phyloP scores from a whole-genome alignment of 2,888 invertebrate species.

The Seira ritae region DNA sequence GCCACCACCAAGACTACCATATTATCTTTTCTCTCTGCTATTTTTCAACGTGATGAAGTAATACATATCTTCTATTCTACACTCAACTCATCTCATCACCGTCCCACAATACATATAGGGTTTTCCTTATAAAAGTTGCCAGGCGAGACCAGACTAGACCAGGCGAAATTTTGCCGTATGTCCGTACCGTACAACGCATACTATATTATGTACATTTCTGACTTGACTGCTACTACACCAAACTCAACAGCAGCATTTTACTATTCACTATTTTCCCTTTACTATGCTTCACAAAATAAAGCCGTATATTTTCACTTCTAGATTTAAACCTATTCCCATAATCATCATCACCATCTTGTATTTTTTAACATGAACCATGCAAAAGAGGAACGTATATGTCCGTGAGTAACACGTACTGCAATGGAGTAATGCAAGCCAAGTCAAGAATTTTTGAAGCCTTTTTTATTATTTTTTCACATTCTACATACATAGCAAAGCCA shows the following conservation, averaged over 20 bases:
- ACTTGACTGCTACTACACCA: conserved; percentile 27
- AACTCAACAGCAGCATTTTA: neutral
- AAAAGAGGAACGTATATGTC: neutral
- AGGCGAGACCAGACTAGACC: neutral
- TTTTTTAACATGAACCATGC: neutral
- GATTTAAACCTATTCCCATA: neutral
- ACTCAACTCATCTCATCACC: conserved; percentile 15
- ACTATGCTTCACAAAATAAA: no score
- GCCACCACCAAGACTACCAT: conserved; percentile 28
- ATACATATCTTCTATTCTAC: conserved; percentile 33
- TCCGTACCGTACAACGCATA: neutral
- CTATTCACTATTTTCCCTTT: neutral
- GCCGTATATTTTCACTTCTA: neutral
- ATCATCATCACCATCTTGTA: neutral
- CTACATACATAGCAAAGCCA: neutral
- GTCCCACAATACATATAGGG: neutral
- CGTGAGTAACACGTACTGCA: neutral
- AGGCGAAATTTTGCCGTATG: conserved; percentile 1
- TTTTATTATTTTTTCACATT: neutral
- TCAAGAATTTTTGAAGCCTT: conserved; percentile 23
- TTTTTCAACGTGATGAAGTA: conserved; percentile 36
- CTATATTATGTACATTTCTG: no score
- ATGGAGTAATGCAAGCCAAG: neutral
- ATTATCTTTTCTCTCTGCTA: neutral
- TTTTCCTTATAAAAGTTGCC: neutral